phyloP scores from a whole-genome alignment of 2,113 vertebrate genomes.

The Eleginops maclovinus region DNA sequence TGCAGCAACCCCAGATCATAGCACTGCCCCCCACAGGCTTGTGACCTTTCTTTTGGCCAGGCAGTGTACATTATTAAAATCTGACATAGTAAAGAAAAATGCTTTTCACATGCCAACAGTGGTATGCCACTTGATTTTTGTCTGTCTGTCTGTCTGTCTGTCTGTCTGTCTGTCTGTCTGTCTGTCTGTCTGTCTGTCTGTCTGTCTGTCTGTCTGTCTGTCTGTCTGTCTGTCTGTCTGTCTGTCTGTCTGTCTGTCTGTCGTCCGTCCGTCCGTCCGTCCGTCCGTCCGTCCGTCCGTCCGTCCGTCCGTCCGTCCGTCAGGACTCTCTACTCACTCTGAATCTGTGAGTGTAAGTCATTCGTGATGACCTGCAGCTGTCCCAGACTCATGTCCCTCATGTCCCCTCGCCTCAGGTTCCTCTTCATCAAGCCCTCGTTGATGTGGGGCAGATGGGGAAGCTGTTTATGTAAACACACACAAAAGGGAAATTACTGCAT shows the following conservation, averaged over 20 bases:
- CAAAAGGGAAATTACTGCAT: background rate
- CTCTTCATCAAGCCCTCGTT: slow-evolving; percentile 97
- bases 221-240: too few species aligned
- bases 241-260: too few species aligned
- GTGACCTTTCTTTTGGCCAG: too few species aligned
- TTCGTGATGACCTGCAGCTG: slow-evolving; percentile 99
- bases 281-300: too few species aligned
- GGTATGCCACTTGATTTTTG: background rate
- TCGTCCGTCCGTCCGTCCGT: background rate
- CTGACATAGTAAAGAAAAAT: background rate
- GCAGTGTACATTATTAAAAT: background rate
- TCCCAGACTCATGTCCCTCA: slow-evolving; percentile 96
- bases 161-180: background rate
- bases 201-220: background rate
- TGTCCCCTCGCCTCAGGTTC: slow-evolving; percentile 91
- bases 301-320: too few species aligned
- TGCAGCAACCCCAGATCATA: too few species aligned
- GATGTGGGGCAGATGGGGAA: slow-evolving; percentile 97
- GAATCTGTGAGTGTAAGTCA: slow-evolving; percentile 98
- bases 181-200: background rate
- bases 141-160: background rate
- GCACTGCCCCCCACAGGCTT: too few species aligned
- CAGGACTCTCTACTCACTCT: slow-evolving; percentile 87
- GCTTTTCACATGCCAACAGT: background rate
- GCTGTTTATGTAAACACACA: slow-evolving; percentile 77